Conservation (phyloP, 2,888 invertebrate genomes). For the Tiliacea aurago region DNA sequence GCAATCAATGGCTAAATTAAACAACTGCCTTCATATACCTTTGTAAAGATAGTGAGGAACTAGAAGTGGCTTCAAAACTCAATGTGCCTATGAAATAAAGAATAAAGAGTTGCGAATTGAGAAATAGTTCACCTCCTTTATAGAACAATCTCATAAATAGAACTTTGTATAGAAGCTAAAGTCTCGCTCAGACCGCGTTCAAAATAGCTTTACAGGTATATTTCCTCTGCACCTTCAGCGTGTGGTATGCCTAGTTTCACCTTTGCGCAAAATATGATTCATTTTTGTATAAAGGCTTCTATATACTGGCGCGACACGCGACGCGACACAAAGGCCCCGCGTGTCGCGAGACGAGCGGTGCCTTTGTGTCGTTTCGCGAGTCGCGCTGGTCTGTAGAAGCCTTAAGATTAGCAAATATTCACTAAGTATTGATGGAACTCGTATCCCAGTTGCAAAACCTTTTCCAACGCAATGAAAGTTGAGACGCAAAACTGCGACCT, state of each 20-base stretch:
- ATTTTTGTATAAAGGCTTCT: too few species aligned
- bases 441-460: neutral
- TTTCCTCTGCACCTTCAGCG: neutral
- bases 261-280: neutral
- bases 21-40: conserved; percentile 80
- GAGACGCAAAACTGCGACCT: neutral
- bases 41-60: conserved; percentile 13
- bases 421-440: neutral
- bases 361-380: too few species aligned
- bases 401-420: neutral
- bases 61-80: conserved; percentile 38
- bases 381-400: too few species aligned
- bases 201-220: neutral
- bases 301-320: too few species aligned
- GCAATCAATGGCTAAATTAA: conserved; percentile 89
- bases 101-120: too few species aligned
- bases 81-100: neutral
- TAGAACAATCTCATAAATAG: neutral
- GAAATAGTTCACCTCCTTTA: neutral
- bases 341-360: too few species aligned
- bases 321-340: too few species aligned
- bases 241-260: neutral
- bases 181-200: too few species aligned
- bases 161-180: too few species aligned
- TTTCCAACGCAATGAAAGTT: neutral